These are phyloP conservation scores for Epinotia bilunana DNA, from an alignment of 2,888 invertebrate genomes.

Conservation along the genomic window DNA sequence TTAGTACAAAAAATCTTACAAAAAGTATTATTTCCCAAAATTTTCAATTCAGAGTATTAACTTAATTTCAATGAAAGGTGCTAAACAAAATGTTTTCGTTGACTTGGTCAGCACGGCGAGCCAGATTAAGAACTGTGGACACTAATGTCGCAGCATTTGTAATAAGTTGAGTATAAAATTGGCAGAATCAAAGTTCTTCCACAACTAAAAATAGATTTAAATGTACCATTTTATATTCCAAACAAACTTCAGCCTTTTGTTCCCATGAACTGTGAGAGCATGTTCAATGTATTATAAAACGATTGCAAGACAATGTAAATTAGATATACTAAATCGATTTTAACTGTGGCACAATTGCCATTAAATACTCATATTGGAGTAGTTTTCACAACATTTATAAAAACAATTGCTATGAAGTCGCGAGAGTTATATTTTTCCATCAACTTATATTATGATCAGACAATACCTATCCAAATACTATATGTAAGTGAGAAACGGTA, in stretches of 20 bases:
- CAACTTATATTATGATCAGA: conserved; percentile 41
- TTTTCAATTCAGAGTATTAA: conserved; percentile 81
- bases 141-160: conserved; percentile 37
- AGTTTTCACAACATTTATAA: conserved; percentile 34
- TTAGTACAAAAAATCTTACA: conserved; percentile 80
- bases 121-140: neutral
- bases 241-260: conserved; percentile 29
- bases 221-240: conserved; percentile 31
- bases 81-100: conserved; percentile 62
- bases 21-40: conserved; percentile 82
- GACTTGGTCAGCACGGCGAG: conserved; percentile 54
- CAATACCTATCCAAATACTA: conserved; percentile 42
- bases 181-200: conserved; percentile 76
- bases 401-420: conserved; percentile 33
- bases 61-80: conserved; percentile 69
- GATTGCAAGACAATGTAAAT: conserved; percentile 30
- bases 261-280: conserved; percentile 19
- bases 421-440: conserved; percentile 43
- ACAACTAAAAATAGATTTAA: conserved; percentile 56
- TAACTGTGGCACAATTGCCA: conserved; percentile 18
- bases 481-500: conserved; percentile 31
- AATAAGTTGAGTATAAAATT: conserved; percentile 52
- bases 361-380: conserved; percentile 22
- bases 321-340: conserved; percentile 29
- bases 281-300: conserved; percentile 17